Percentiles rank a stretch among this genome's conserved stretches.
phyloP scores from a whole-genome alignment of 2,113 vertebrate genomes.

The Spilogale gracilis region DNA sequence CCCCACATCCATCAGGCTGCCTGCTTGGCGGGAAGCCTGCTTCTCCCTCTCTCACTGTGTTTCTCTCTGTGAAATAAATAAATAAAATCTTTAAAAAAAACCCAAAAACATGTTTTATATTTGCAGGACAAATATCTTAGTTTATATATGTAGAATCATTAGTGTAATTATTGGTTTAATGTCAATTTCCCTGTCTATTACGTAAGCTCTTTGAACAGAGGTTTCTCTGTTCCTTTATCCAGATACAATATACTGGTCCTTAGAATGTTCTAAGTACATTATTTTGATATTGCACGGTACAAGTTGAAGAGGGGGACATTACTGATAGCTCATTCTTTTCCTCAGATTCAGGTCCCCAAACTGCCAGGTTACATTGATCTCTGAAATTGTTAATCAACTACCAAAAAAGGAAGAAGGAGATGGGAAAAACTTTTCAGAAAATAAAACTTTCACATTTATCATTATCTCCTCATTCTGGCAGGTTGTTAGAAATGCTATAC shows the following conservation, averaged over 20 bases:
- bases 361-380: neutral
- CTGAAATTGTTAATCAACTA: neutral
- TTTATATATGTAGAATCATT: neutral
- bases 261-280: neutral
- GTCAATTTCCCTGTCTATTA: neutral
- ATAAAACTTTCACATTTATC: neutral
- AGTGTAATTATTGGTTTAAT: neutral
- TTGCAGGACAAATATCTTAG: neutral
- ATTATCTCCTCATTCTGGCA: neutral
- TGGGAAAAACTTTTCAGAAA: neutral
- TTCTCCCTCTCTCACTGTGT: too few species aligned
- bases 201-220: neutral
- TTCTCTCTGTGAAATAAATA: too few species aligned
- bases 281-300: neutral
- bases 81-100: too few species aligned
- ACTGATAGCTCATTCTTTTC: neutral
- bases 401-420: neutral
- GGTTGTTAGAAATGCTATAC: neutral
- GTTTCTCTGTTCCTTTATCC: neutral
- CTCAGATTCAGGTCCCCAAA: neutral
- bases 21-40: too few species aligned
- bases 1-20: too few species aligned
- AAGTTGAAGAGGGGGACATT: neutral
- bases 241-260: neutral
- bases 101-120: neutral